These are phyloP conservation scores for Hemibates koningsi DNA, from an alignment of 2,113 vertebrate genomes.

Conservation along the genomic window DNA sequence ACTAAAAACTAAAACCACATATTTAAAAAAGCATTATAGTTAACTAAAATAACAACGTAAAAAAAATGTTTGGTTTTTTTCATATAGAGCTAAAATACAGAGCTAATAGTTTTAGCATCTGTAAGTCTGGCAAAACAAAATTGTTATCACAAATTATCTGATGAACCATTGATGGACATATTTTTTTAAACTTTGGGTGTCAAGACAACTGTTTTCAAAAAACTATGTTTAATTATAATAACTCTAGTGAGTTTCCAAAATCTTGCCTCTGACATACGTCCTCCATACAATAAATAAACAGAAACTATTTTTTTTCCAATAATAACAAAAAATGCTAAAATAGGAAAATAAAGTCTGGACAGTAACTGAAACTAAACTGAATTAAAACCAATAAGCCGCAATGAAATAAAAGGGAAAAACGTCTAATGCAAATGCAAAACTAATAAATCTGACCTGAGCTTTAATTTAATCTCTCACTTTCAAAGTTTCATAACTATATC, in stretches of 20 bases:
- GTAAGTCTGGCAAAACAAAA: background rate
- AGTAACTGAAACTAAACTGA: background rate
- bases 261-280: background rate
- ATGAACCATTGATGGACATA: background rate
- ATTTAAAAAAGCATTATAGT: background rate
- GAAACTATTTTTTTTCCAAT: accelerated
- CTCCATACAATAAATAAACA: background rate
- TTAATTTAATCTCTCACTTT: background rate
- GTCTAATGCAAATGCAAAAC: background rate
- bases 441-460: background rate
- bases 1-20: background rate
- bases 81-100: background rate
- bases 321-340: background rate
- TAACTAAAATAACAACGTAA: background rate
- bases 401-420: background rate
- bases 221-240: background rate
- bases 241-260: background rate
- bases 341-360: background rate
- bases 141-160: background rate
- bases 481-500: background rate
- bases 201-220: background rate
- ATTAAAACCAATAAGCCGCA: background rate
- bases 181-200: background rate
- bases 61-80: background rate
- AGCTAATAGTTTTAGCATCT: background rate